A percentile compares a stretch with the other conserved stretches of the same genome.
These are phyloP conservation scores for Tetheella fluctuosa DNA, from an alignment of 2,888 invertebrate genomes.

Conservation along the genomic window DNA sequence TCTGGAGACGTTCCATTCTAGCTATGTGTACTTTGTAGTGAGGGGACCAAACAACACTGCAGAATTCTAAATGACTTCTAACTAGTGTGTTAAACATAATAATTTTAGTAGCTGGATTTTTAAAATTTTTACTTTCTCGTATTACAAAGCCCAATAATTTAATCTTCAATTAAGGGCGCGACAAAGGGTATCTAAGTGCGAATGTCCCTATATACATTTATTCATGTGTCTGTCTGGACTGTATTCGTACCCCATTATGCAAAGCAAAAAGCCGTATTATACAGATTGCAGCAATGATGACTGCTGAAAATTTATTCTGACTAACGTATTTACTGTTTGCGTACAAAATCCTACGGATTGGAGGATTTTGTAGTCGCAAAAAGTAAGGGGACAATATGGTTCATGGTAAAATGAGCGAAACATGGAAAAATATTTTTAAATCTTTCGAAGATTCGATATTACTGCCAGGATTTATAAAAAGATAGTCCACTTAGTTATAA, in stretches of 20 bases:
- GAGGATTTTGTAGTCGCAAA: not conserved
- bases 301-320: constrained; percentile 56
- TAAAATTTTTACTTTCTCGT: too few species aligned
- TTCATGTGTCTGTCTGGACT: constrained; percentile 49
- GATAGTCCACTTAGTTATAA: too few species aligned
- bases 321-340: constrained; percentile 42
- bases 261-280: constrained; percentile 69
- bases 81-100: too few species aligned
- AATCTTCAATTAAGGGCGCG: constrained; percentile 29
- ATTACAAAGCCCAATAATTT: too few species aligned
- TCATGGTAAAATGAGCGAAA: not conserved
- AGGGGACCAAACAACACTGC: too few species aligned
- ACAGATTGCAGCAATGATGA: constrained; percentile 66
- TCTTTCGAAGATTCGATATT: too few species aligned
- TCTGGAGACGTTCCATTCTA: too few species aligned
- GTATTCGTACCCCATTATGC: constrained; percentile 53
- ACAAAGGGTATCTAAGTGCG: constrained; percentile 46
- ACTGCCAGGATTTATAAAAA: too few species aligned
- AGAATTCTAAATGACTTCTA: too few species aligned
- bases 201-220: constrained; percentile 54
- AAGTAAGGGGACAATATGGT: not conserved
- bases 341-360: constrained; percentile 17
- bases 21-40: too few species aligned
- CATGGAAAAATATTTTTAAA: too few species aligned
- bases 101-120: too few species aligned